Evolutionary conservation across 2,113 vertebrate species (phyloP).

Genomic region (Thalassoma bifasciatum): DNA sequence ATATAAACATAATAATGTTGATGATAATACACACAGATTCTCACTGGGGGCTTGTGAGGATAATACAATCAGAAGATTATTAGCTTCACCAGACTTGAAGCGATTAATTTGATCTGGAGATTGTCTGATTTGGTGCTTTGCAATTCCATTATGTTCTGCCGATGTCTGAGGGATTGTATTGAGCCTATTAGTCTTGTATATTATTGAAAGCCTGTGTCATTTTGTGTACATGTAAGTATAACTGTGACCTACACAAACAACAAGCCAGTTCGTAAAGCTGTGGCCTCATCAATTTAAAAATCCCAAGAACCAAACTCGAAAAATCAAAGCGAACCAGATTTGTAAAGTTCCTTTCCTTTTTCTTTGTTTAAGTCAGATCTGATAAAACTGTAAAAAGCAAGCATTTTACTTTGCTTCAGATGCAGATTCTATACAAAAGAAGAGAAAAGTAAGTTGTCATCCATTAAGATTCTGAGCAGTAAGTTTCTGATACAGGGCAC

Average conservation of each 20-base stretch:
- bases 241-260: conserved; percentile 15
- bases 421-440: neutral
- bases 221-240: conserved; percentile 3
- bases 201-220: conserved; percentile 41
- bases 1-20: conserved; percentile 61
- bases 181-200: conserved; percentile 30
- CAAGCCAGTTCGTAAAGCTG: neutral
- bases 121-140: conserved; percentile 58
- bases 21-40: conserved; percentile 39
- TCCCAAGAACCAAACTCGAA: neutral
- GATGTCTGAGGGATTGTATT: conserved; percentile 49
- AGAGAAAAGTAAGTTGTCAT: too few relatives aligned
- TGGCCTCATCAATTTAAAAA: too few relatives aligned
- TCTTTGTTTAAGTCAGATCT: conserved; percentile 4
- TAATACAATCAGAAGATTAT: conserved; percentile 65
- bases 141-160: conserved; percentile 26
- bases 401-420: neutral
- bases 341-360: neutral
- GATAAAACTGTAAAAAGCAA: neutral
- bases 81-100: conserved; percentile 58
- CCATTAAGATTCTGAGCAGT: too few relatives aligned
- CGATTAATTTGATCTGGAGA: conserved; percentile 66
- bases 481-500: too few relatives aligned
- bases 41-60: conserved; percentile 49
- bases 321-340: conserved; percentile 5